Conservation (phyloP, 2,888 invertebrate species). For the Hypercompe scribonia region DNA sequence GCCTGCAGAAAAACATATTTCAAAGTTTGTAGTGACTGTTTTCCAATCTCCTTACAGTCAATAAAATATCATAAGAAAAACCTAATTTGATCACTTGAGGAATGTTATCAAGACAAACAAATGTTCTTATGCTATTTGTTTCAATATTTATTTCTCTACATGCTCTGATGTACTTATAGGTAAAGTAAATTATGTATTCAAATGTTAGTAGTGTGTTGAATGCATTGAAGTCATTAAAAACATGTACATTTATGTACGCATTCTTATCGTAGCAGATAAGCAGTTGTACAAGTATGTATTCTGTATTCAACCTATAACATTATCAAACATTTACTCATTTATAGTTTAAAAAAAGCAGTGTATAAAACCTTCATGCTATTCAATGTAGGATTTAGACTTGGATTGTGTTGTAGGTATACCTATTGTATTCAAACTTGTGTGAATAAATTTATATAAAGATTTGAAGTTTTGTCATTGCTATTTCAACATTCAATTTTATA, state of each 20-base stretch:
- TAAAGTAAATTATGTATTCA: too few species aligned
- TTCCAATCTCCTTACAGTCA: background rate
- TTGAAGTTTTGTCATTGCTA: background rate
- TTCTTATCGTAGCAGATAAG: background rate
- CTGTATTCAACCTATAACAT: background rate
- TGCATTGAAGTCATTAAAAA: too few species aligned
- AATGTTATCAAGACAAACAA: too few species aligned
- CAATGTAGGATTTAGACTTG: too few species aligned
- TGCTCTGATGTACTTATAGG: too few species aligned
- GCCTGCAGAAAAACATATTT: slow-evolving; percentile 75
- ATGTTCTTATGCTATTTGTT: too few species aligned
- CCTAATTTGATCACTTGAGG: too few species aligned
- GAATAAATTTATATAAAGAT: too few species aligned
- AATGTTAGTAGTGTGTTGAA: too few species aligned
- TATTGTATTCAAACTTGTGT: too few species aligned
- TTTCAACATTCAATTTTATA: background rate
- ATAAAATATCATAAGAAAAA: background rate
- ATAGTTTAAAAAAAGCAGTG: background rate
- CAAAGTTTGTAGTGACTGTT: background rate
- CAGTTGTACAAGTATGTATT: background rate
- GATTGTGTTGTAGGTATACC: too few species aligned
- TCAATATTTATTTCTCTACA: too few species aligned
- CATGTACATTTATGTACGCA: background rate
- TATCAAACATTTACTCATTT: background rate
- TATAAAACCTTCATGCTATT: background rate